Base-by-base conservation (phyloP, 2,797 vertebrate species). In the Semotilus atromaculatus region DNA sequence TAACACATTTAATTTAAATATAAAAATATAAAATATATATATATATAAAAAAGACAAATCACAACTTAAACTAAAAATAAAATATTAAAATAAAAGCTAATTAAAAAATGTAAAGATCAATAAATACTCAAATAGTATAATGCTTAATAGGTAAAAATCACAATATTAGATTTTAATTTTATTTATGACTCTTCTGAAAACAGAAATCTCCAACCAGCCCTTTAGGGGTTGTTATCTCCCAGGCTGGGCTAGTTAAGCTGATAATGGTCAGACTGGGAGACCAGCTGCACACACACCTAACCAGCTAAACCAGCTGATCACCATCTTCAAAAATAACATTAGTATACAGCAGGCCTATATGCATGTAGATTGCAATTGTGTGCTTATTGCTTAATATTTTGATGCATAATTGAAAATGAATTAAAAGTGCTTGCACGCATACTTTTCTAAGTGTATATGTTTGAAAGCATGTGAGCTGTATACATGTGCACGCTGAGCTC, bases 401-500 rank as follows among this genome's bases (percentile, higher is more conserved):
- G 29, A 10, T 5, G 18, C 29, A 53, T 7, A 10, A 31, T 45
- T 36, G 10, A 55, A 36, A 34, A 53, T 23, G 1, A 7, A 29
- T 73, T 51, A 73, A 73, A 71, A 72, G 13, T 29, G 2, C 5
- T 29, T 26, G n/a, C 58, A 26, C 23, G n/a, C 38, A 8, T 58
- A 1, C 7, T 18, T 36, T 68, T 21, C 16, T 26, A 45, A 29
- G n/a, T 3, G n/a, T 3, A 48, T 10, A 29, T 72, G 2, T 23
- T 45, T 48, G 16, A 45, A 62, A 36, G 11, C 6, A 51, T 75
- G 51, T 66, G 26, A 29, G 43, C 51, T 31, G 71, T 31, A 26
- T 62, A 21, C 23, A 29, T 73, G 84, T 64, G 75, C 78, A 23
- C 1, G 9, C 26, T 51, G 78, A 81, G 53, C 79, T 67, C 34